A percentile compares a stretch with the other conserved stretches of the same genome.
phyloP scores from a whole-genome alignment of 2,888 invertebrate species.

The Hedychridium roseum region DNA sequence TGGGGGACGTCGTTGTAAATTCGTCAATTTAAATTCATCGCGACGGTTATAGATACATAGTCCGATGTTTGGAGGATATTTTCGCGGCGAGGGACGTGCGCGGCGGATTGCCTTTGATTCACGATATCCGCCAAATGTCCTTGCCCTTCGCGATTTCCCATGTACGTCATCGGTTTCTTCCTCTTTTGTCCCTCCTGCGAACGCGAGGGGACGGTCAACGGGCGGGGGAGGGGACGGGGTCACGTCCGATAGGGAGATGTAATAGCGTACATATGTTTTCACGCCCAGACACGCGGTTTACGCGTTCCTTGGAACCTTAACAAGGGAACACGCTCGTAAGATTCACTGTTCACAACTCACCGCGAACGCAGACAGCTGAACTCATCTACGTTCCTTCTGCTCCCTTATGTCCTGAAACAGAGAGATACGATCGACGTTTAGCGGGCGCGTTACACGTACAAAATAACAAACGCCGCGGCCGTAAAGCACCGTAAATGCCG shows the following conservation, averaged over 20 bases:
- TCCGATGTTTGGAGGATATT: not conserved
- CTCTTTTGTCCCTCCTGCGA: too few species aligned
- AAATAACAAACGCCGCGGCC: too few species aligned
- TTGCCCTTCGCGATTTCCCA: too few species aligned
- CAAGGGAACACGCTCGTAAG: too few species aligned
- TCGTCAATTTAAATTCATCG: slow-evolving; percentile 26
- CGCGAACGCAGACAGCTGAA: slow-evolving; percentile 47
- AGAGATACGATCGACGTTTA: slow-evolving; percentile 6
- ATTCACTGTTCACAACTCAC: slow-evolving; percentile 43
- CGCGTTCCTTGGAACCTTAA: too few species aligned
- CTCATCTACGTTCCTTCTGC: slow-evolving; percentile 55
- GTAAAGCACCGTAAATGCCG: too few species aligned
- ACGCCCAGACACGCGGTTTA: too few species aligned
- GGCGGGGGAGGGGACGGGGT: too few species aligned
- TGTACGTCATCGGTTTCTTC: too few species aligned
- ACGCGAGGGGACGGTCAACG: too few species aligned
- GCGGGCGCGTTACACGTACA: too few species aligned
- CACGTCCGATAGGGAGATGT: not conserved
- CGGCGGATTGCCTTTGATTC: slow-evolving; percentile 5
- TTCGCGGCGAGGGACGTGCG: not conserved
- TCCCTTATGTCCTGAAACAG: slow-evolving; percentile 51
- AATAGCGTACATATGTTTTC: not conserved
- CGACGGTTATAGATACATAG: slow-evolving; percentile 15
- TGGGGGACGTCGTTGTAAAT: slow-evolving; percentile 19
- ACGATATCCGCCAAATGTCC: not conserved